These are phyloP conservation scores for Hypena proboscidalis DNA, from an alignment of 2,888 invertebrate genomes.

Conservation along the genomic window DNA sequence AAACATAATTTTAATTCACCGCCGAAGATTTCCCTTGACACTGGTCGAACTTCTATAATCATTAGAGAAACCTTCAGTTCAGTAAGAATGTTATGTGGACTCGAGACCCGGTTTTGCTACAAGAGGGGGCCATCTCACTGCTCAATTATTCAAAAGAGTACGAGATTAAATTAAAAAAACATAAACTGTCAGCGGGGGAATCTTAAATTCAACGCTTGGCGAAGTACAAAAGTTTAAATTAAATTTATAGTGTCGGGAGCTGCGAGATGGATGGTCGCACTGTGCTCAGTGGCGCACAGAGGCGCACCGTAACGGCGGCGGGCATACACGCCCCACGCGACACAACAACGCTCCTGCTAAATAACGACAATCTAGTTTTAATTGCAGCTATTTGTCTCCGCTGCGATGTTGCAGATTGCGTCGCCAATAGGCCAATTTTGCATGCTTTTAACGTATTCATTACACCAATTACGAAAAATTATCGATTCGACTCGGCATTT, in stretches of 20 bases:
- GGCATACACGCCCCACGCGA: conserved; percentile 1
- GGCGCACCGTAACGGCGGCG: conserved; percentile 2
- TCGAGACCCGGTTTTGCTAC: conserved; percentile 47
- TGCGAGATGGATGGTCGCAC: conserved; percentile 53
- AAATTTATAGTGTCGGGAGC: conserved; percentile 61
- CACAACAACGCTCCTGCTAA: conserved; percentile 45
- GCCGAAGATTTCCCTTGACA: conserved; percentile 69
- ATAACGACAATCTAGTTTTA: conserved; percentile 71
- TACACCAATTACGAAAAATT: conserved; percentile 24
- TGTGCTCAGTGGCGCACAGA: conserved; percentile 6
- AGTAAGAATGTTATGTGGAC: conserved; percentile 38
- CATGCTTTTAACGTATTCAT: conserved; percentile 53
- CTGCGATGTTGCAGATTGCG: conserved; percentile 50
- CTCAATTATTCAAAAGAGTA: conserved; percentile 54
- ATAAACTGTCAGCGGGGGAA: conserved; percentile 53
- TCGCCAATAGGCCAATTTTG: conserved; percentile 38
- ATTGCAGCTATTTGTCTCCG: conserved; percentile 64
- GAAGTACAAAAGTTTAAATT: conserved; percentile 75
- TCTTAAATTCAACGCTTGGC: conserved; percentile 58
- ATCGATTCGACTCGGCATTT: conserved; percentile 7
- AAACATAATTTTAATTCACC: conserved; percentile 46
- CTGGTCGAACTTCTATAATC: conserved; percentile 52
- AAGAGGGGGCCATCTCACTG: conserved; percentile 38
- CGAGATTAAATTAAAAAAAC: conserved; percentile 65
- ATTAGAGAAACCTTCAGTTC: conserved; percentile 59